A percentile compares a stretch with the other conserved stretches of the same genome.
phyloP scores from a whole-genome alignment of 2,797 vertebrate species.

The Enteromius viviparus region DNA sequence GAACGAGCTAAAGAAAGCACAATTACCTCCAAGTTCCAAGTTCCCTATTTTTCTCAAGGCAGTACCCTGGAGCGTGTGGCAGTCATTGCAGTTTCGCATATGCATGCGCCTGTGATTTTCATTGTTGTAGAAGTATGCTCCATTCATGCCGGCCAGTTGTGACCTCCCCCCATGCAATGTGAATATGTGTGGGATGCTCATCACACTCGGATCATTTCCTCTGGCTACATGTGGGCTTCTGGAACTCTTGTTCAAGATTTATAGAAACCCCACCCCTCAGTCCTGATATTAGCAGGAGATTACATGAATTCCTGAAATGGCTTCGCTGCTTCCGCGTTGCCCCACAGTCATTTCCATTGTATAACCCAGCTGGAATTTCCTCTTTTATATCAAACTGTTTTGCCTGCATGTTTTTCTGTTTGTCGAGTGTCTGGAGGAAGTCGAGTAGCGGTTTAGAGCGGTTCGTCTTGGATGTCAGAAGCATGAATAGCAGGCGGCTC shows the following conservation, averaged over 20 bases:
- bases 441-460: slow-evolving; percentile 37
- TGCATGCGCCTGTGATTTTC: not conserved
- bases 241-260: slow-evolving; percentile 50
- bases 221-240: slow-evolving; percentile 57
- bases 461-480: slow-evolving; percentile 38
- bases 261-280: slow-evolving; percentile 25
- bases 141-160: not conserved
- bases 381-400: slow-evolving; percentile 59
- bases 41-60: slow-evolving; percentile 12
- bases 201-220: slow-evolving; percentile 54
- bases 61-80: slow-evolving; percentile 5
- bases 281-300: slow-evolving; percentile 58
- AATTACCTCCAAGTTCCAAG: slow-evolving; percentile 27
- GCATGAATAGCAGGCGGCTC: slow-evolving; percentile 31
- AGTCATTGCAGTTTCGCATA: slow-evolving; percentile 23
- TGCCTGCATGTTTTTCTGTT: slow-evolving; percentile 55
- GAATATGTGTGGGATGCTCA: slow-evolving; percentile 25
- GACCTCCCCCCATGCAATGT: not conserved
- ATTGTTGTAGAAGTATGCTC: not conserved
- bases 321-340: slow-evolving; percentile 58
- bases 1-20: slow-evolving; percentile 17
- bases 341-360: slow-evolving; percentile 63
- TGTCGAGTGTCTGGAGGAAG: slow-evolving; percentile 46
- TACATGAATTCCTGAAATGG: slow-evolving; percentile 63
- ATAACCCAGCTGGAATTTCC: slow-evolving; percentile 64